Conservation (phyloP, 1,140 invertebrate species). For the Microplitis mediator region DNA sequence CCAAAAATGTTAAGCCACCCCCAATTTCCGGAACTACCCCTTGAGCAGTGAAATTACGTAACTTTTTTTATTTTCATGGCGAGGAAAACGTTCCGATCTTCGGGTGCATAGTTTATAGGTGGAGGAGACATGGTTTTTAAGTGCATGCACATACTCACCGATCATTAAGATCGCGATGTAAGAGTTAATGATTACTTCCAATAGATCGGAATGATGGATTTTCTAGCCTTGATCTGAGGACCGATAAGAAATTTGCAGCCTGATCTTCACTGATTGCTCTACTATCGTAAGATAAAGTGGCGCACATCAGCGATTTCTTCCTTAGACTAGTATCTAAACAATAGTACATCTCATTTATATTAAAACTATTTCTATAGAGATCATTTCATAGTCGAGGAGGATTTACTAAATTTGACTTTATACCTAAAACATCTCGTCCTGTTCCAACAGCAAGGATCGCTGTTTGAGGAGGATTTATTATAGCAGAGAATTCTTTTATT, state of each 20-base stretch:
- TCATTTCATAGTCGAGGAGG: background rate
- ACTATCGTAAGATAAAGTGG: slow-evolving; percentile 73
- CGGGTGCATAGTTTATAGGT: no score
- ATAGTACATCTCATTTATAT: background rate
- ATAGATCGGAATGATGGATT: slow-evolving; percentile 56
- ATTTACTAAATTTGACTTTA: slow-evolving; percentile 18
- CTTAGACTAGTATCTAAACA: slow-evolving; percentile 43
- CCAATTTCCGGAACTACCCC: no score
- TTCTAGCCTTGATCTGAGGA: slow-evolving; percentile 67
- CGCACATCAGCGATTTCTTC: slow-evolving; percentile 59
- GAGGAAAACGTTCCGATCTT: no score
- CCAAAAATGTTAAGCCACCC: no score
- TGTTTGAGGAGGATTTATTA: slow-evolving; percentile 64
- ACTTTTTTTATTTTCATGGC: no score
- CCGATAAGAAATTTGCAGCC: slow-evolving; percentile 70
- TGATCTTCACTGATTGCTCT: slow-evolving; percentile 70
- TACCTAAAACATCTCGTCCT: slow-evolving; percentile 52
- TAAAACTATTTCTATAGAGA: background rate
- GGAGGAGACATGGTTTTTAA: no score
- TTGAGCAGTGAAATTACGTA: no score
- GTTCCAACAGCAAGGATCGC: slow-evolving; percentile 79
- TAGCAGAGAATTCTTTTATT: slow-evolving; percentile 82
- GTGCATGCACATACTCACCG: background rate
- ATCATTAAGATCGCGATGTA: slow-evolving; percentile 44
- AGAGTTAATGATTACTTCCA: slow-evolving; percentile 42